Conservation (phyloP, 2,113 vertebrate species). For the Syrmaticus mikado region DNA sequence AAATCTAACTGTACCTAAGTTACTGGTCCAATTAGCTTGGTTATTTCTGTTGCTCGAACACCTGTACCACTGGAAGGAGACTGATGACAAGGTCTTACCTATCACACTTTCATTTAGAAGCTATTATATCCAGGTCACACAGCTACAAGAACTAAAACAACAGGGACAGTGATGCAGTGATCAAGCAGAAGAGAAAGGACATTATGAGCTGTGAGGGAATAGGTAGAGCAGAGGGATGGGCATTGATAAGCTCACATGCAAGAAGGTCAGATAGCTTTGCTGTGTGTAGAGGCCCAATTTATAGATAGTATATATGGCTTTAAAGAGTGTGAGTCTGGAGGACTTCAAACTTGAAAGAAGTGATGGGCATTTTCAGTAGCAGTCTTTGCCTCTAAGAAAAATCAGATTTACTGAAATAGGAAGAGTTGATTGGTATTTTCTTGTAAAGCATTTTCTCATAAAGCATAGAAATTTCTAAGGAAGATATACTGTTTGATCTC, state of each 20-base stretch:
- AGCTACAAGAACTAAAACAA: neutral
- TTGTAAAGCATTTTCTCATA: too few relatives aligned
- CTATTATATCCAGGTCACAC: neutral
- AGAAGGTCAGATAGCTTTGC: neutral
- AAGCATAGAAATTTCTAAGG: neutral
- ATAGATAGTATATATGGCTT: fast-evolving
- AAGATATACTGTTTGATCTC: neutral
- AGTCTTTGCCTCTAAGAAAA: neutral
- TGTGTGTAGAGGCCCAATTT: neutral
- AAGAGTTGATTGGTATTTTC: neutral
- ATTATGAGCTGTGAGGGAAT: neutral
- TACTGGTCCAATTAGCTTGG: neutral
- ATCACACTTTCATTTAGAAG: neutral
- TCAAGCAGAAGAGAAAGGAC: neutral
- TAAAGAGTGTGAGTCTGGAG: neutral
- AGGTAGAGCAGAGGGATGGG: neutral
- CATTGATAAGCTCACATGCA: neutral
- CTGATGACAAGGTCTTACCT: neutral
- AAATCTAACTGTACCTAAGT: neutral
- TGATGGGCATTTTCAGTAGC: neutral
- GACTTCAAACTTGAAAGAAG: neutral
- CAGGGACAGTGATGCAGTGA: neutral
- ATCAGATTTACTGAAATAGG: neutral
- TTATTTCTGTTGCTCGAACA: neutral
- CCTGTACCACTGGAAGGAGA: neutral